Conservation (phyloP, 2,888 invertebrate species). For the Periphyllus acericola region DNA sequence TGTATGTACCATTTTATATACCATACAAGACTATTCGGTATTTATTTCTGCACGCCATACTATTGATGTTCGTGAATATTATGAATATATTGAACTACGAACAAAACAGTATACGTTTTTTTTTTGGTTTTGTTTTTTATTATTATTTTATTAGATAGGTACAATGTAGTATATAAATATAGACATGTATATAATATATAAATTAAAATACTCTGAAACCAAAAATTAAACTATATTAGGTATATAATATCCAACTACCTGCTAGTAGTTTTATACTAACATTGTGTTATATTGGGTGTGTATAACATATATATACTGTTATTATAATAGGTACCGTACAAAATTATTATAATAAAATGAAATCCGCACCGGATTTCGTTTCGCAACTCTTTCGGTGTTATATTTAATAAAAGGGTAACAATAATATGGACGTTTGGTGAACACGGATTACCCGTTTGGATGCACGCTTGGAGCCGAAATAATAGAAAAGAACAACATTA, state of each 20-base stretch:
- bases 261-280: background rate
- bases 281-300: background rate
- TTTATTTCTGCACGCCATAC: no score
- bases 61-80: no score
- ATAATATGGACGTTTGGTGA: background rate
- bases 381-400: background rate
- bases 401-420: no score
- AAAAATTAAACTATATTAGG: conserved; percentile 23
- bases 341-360: background rate
- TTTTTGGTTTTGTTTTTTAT: background rate
- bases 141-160: conserved; percentile 8
- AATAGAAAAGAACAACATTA: background rate
- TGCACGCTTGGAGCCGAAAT: background rate
- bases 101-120: no score
- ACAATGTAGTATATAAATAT: conserved; percentile 23
- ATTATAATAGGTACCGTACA: conserved; percentile 10
- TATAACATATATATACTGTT: background rate
- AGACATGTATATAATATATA: conserved; percentile 26
- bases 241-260: background rate
- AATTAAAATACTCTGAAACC: conserved; percentile 42
- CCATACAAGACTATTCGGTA: no score
- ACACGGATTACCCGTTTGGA: background rate
- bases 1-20: no score
- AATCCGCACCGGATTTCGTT: background rate
- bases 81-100: no score